phyloP scores from a whole-genome alignment of 2,113 vertebrate genomes.

The Sarotherodon lohbergeri region DNA sequence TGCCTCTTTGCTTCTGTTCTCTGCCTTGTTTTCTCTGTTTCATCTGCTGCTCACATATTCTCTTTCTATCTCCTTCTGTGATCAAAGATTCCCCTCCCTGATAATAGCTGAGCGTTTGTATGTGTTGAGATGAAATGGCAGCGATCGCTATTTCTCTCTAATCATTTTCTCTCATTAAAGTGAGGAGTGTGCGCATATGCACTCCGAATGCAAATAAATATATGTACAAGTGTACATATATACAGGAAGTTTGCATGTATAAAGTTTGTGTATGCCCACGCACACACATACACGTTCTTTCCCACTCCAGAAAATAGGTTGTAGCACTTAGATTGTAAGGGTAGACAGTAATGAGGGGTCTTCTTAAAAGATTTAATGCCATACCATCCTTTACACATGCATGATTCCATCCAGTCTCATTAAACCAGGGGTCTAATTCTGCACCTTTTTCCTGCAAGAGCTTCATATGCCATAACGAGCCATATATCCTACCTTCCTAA shows the following conservation, averaged over 20 bases:
- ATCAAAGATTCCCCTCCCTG: constrained; percentile 53
- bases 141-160: constrained; percentile 7
- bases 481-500: constrained; percentile 8
- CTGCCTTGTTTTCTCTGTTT: constrained; percentile 10
- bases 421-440: constrained; percentile 17
- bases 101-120: constrained; percentile 31
- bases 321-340: neutral
- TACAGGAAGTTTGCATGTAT: neutral
- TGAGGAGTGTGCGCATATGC: neutral
- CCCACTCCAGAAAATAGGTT: neutral
- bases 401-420: constrained; percentile 35
- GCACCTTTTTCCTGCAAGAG: constrained; percentile 15
- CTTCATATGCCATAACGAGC: constrained; percentile 17
- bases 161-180: constrained; percentile 56
- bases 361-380: constrained; percentile 30
- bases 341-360: constrained; percentile 41
- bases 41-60: constrained; percentile 49
- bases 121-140: neutral
- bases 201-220: neutral
- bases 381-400: neutral
- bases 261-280: neutral
- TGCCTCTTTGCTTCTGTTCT: neutral
- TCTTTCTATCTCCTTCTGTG: constrained; percentile 30
- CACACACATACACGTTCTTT: neutral
- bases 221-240: neutral